Base-by-base conservation (phyloP, 53 echinoderm and acorn worm species). In the Antedon mediterranea region DNA sequence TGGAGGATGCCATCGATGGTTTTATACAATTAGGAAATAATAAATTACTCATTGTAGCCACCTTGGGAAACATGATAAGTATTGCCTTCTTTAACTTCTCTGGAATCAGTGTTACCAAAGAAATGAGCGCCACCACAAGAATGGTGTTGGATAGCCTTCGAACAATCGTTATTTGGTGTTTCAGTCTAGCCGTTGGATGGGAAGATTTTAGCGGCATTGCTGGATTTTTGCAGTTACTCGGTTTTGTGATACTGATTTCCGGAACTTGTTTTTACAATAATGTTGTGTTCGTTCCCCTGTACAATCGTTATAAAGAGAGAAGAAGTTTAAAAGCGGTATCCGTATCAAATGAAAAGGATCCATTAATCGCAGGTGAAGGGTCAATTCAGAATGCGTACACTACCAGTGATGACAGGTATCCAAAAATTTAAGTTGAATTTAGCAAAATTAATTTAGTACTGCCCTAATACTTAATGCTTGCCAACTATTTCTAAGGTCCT, bases 41-140 rank as follows among this genome's bases (percentile, higher is more conserved):
- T 75, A 6, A n/a, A 31, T 71, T 85, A 72, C 85, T 91, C 30
- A 70, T 88, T 20, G 33, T 91, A 31, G 88, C 88, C 28, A 85
- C 85, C 30, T 28, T 79, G 34, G 87, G 87, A 32, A 91, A 88
- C 29, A 85, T 91, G 70, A 26, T 91, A 71, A 88, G 88, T 72
- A 91, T 91, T 75, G 91, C 91, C 11, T 91, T 91, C 86, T 91
- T 91, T 86, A 91, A 91, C 74, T 91, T 91, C 84, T 83, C 91
- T 9, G 91, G 91, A n/a, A 82, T 91, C 37, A 91, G 91, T 71
- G 91, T 91, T 28, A 91, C 91, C 11, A 85, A 83, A 30, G 86
- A 91, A 57, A 88, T 91, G 88, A 91, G 84, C 76, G 91, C 91
- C 74, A 91, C 91, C 79, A 91, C 91, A 3, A 75, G 91, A 37